Evolutionary conservation across 2,888 invertebrate species (phyloP).

Genomic region (Enchytraeus crypticus): DNA sequence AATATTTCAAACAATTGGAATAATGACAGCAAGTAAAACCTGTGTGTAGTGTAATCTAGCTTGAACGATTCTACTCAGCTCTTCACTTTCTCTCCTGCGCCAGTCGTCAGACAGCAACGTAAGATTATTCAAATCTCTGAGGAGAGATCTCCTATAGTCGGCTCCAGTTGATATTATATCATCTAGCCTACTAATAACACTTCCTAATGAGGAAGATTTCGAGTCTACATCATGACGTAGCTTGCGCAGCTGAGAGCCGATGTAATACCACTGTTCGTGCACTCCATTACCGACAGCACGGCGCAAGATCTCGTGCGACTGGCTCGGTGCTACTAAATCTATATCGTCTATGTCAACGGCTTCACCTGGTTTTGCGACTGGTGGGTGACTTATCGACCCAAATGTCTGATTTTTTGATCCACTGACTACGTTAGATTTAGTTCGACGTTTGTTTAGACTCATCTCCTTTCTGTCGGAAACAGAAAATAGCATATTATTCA

Average conservation of each 20-base stretch:
- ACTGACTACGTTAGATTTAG: too few relatives aligned
- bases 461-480: not conserved
- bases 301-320: slow-evolving; percentile 48
- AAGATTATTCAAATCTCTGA: slow-evolving; percentile 37
- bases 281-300: slow-evolving; percentile 68
- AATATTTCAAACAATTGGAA: too few relatives aligned
- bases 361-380: not conserved
- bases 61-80: slow-evolving; percentile 74
- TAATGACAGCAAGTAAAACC: too few relatives aligned
- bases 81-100: slow-evolving; percentile 69
- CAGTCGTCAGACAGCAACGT: slow-evolving; percentile 65
- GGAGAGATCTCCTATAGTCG: slow-evolving; percentile 65
- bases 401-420: too few relatives aligned
- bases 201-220: slow-evolving; percentile 47
- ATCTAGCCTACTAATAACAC: slow-evolving; percentile 49
- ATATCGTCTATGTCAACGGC: too few relatives aligned
- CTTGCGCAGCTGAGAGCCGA: slow-evolving; percentile 64
- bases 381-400: too few relatives aligned
- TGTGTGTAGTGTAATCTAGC: slow-evolving; percentile 51
- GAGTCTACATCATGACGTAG: slow-evolving; percentile 55
- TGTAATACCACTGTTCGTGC: slow-evolving; percentile 77
- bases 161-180: slow-evolving; percentile 61
- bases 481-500: not conserved
- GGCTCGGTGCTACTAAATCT: too few relatives aligned
- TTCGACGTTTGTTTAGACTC: too few relatives aligned